A percentile compares a stretch with the other conserved stretches of the same genome.
phyloP scores from a whole-genome alignment of 2,113 vertebrate genomes.

The Fulmarus glacialis region DNA sequence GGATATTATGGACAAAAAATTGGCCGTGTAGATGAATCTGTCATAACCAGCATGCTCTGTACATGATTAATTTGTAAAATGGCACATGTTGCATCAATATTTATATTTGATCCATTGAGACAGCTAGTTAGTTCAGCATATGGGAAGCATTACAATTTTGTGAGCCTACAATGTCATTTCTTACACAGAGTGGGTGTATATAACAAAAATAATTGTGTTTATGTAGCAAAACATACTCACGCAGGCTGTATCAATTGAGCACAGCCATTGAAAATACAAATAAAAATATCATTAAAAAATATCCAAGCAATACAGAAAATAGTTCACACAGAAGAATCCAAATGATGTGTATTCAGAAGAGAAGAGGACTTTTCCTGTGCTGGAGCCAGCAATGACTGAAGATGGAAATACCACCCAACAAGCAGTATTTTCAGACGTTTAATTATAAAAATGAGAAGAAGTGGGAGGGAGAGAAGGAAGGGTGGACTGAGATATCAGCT shows the following conservation, averaged over 20 bases:
- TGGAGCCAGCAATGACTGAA: conserved; percentile 55
- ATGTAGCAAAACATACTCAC: conserved; percentile 43
- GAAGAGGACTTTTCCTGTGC: conserved; percentile 46
- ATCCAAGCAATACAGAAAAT: conserved; percentile 4
- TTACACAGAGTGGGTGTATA: conserved; percentile 26
- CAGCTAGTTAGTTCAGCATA: conserved; percentile 29
- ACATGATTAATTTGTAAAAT: conserved; percentile 48
- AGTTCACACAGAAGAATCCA: conserved; percentile 19
- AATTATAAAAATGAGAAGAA: conserved; percentile 32
- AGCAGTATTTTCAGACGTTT: conserved; percentile 47
- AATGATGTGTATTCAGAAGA: conserved; percentile 17
- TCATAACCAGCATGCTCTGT: not conserved
- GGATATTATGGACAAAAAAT: not conserved
- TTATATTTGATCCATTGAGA: conserved; percentile 47
- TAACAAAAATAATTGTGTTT: conserved; percentile 55
- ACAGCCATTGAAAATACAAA: conserved; percentile 44
- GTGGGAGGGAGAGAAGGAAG: not conserved
- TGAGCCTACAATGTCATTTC: conserved; percentile 47
- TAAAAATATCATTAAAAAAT: conserved; percentile 41
- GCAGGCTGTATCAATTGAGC: conserved; percentile 29
- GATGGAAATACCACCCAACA: conserved; percentile 59
- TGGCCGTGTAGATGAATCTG: conserved; percentile 5
- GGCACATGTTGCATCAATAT: conserved; percentile 38
- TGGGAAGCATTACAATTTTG: conserved; percentile 62
- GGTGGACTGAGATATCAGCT: not conserved